Evolutionary conservation across 1,140 invertebrate genomes (phyloP).

Genomic region (Sesamia nonagrioides): DNA sequence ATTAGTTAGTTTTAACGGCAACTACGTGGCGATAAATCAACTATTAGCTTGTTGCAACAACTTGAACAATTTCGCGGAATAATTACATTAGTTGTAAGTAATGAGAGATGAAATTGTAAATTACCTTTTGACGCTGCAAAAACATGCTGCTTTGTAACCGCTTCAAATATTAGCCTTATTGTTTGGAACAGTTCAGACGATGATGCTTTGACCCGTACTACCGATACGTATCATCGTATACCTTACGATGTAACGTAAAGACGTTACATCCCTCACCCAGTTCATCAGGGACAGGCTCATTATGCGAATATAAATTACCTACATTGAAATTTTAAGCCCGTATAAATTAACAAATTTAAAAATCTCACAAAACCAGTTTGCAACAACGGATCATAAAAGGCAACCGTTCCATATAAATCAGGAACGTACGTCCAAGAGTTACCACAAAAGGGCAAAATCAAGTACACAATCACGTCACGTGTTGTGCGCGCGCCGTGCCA

Average conservation of each 20-base stretch:
- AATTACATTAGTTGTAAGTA: not conserved
- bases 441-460: constrained; percentile 79
- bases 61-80: not conserved
- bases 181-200: too few species aligned
- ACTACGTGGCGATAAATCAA: not conserved
- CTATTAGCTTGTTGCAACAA: not conserved
- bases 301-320: not conserved
- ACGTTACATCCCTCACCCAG: not conserved
- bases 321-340: not conserved
- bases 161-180: too few species aligned
- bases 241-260: too few species aligned
- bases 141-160: too few species aligned
- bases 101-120: too few species aligned
- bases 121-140: too few species aligned
- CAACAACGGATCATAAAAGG: constrained; percentile 34
- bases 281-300: not conserved
- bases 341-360: constrained; percentile 6
- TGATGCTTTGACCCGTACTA: too few species aligned
- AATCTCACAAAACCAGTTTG: constrained; percentile 27
- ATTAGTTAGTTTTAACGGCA: not conserved
- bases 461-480: constrained; percentile 81
- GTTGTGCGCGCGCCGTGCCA: constrained; percentile 78
- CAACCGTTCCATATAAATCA: constrained; percentile 51
- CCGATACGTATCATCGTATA: too few species aligned
- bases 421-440: constrained; percentile 45